These are phyloP conservation scores for Corythornis leucogaster DNA, from an alignment of 2,797 vertebrate species.

Conservation along the genomic window DNA sequence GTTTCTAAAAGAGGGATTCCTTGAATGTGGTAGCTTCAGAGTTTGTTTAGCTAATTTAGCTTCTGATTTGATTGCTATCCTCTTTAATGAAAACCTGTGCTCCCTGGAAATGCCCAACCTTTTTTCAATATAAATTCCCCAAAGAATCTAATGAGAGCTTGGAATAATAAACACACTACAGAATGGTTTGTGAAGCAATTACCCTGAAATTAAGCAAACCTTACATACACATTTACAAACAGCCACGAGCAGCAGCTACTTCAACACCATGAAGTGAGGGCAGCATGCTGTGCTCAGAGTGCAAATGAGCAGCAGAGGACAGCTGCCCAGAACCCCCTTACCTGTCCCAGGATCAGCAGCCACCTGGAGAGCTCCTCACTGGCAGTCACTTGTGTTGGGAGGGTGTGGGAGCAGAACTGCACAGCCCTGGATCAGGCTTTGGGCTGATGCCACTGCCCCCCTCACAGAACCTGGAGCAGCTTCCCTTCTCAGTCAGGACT, in stretches of 20 bases:
- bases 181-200: not conserved
- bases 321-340: slow-evolving; percentile 48
- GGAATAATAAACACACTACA: not conserved
- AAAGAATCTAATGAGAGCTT: not conserved
- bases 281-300: not conserved
- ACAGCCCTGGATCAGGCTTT: not conserved
- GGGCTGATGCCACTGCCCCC: not conserved
- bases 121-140: not conserved
- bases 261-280: not conserved
- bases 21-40: not conserved
- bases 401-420: not conserved
- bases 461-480: not conserved
- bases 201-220: not conserved
- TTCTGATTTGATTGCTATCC: slow-evolving; percentile 8
- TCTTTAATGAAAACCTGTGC: not conserved
- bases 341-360: slow-evolving; percentile 61
- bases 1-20: not conserved
- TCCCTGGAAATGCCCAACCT: not conserved
- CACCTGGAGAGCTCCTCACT: slow-evolving; percentile 47
- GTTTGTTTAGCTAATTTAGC: not conserved
- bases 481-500: not conserved
- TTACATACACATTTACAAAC: not conserved
- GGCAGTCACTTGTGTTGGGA: not conserved
- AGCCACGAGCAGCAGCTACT: not conserved
- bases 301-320: not conserved